A percentile compares a stretch with the other conserved stretches of the same genome.
Evolutionary conservation across 2,888 invertebrate species (phyloP).

Genomic region (Ophonus ardosiacus): DNA sequence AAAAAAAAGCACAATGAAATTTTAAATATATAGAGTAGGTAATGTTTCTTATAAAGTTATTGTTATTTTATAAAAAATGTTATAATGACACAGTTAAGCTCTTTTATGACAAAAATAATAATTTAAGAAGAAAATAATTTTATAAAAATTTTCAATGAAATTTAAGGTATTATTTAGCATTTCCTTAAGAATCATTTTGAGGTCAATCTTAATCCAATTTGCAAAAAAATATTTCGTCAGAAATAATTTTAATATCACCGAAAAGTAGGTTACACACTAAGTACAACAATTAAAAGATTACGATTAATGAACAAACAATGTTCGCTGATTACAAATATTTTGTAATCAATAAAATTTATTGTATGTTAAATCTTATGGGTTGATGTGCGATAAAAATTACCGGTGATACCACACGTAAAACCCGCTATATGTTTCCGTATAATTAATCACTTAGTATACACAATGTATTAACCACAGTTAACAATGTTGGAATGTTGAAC

Average conservation of each 20-base stretch:
- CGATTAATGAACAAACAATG: slow-evolving; percentile 4
- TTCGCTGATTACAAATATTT: not conserved
- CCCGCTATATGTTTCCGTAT: not conserved
- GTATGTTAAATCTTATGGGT: not conserved
- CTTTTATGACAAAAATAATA: not conserved
- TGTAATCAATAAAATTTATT: slow-evolving; percentile 9
- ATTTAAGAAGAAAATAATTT: not conserved
- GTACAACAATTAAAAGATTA: slow-evolving; percentile 11
- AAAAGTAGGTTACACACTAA: slow-evolving; percentile 6
- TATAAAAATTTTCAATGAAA: not conserved
- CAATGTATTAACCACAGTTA: not conserved
- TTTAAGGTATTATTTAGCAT: no score
- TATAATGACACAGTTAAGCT: not conserved
- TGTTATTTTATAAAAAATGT: no score
- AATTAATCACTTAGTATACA: not conserved
- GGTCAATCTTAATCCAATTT: not conserved
- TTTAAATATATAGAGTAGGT: no score
- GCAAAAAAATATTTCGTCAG: not conserved
- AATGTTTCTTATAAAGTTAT: no score
- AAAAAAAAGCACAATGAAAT: no score
- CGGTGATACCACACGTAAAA: not conserved
- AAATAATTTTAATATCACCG: not conserved
- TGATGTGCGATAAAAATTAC: slow-evolving; percentile 4
- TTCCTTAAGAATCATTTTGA: not conserved
- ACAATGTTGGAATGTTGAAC: not conserved